Percentiles rank a stretch among this genome's conserved stretches.
These are phyloP conservation scores for Drosophila nigrodunni DNA, from an alignment of 1,140 invertebrate species.

Conservation along the genomic window DNA sequence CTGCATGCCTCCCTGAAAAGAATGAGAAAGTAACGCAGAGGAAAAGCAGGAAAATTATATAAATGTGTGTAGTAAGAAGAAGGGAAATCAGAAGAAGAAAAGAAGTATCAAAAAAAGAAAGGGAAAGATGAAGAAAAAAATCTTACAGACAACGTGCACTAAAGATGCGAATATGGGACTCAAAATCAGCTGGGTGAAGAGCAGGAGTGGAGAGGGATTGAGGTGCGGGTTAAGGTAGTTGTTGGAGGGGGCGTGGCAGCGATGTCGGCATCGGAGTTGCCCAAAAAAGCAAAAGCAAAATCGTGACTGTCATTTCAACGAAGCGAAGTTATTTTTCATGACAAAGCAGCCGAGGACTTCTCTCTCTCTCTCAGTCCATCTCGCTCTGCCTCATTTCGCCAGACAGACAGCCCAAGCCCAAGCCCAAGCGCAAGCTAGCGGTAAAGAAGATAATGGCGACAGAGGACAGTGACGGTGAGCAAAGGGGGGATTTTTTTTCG, in stretches of 20 bases:
- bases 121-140: constrained; percentile 21
- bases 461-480: constrained; percentile 21
- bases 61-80: constrained; percentile 40
- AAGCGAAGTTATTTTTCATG: constrained; percentile 82
- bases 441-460: constrained; percentile 51
- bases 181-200: neutral
- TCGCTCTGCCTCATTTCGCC: constrained; percentile 31
- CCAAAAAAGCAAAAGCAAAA: constrained; percentile 62
- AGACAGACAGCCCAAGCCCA: neutral
- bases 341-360: constrained; percentile 69
- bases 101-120: constrained; percentile 29
- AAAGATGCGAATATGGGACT: constrained; percentile 35
- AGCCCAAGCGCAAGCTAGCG: constrained; percentile 14
- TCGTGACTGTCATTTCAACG: constrained; percentile 82
- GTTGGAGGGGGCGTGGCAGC: constrained; percentile 26
- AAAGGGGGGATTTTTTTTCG: too few species aligned
- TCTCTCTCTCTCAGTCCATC: neutral
- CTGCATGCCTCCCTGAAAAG: neutral
- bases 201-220: neutral
- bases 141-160: constrained; percentile 34
- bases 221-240: neutral
- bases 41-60: constrained; percentile 47
- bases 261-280: constrained; percentile 36
- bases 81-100: constrained; percentile 23
- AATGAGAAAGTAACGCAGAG: neutral